Evolutionary conservation across 2,888 invertebrate genomes (phyloP).

Genomic region (Amphiduros pacificus): DNA sequence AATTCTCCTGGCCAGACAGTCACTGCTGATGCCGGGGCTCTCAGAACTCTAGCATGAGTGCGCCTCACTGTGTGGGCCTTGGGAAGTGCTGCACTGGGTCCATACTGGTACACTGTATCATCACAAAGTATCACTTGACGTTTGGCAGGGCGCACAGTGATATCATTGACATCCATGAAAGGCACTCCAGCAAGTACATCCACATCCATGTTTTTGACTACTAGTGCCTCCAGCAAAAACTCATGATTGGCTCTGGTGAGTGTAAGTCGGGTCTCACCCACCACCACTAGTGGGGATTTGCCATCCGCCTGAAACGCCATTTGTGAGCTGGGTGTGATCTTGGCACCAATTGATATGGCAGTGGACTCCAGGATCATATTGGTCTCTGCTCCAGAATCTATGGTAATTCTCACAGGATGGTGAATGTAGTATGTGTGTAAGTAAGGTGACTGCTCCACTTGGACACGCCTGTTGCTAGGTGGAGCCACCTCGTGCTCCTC

Average conservation of each 20-base stretch:
- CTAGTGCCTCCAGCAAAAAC: conserved; percentile 2
- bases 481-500: too few species aligned
- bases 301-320: conserved; percentile 30
- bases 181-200: conserved; percentile 30
- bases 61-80: too few species aligned
- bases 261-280: neutral
- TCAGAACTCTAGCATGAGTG: neutral
- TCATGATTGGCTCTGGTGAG: neutral
- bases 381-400: conserved; percentile 27
- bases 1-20: neutral
- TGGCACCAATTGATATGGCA: conserved; percentile 21
- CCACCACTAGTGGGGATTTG: neutral
- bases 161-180: conserved; percentile 32
- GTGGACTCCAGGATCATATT: conserved; percentile 28
- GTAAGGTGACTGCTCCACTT: conserved; percentile 23
- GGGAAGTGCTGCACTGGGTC: too few species aligned
- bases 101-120: neutral
- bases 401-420: conserved; percentile 20
- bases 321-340: conserved; percentile 23
- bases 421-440: conserved; percentile 27
- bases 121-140: conserved; percentile 13
- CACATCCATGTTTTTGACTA: conserved; percentile 27
- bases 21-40: neutral
- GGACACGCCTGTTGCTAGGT: too few species aligned
- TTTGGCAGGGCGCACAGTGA: conserved; percentile 27